Evolutionary conservation across 2,113 vertebrate genomes (phyloP).

Genomic region (Corapipo altera): DNA sequence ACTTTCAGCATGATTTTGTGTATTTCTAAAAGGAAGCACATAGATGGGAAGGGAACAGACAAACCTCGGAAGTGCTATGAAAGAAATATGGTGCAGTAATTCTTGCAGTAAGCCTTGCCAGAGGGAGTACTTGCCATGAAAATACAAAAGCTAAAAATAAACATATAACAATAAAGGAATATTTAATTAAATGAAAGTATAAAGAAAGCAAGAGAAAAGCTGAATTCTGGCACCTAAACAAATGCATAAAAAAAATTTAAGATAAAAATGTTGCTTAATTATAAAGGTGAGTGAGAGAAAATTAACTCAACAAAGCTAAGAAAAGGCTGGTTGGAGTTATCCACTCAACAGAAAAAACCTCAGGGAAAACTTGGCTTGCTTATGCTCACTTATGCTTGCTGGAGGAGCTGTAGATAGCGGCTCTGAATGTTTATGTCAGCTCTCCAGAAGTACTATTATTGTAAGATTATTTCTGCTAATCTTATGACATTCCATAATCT

Average conservation of each 20-base stretch:
- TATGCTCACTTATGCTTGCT: background rate
- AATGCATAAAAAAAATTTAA: background rate
- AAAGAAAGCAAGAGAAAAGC: background rate
- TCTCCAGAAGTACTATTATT: background rate
- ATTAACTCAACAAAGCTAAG: background rate
- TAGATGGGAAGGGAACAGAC: background rate
- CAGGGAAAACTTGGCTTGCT: background rate
- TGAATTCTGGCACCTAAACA: background rate
- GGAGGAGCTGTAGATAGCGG: background rate
- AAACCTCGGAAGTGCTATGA: background rate
- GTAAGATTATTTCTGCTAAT: slow-evolving; percentile 18
- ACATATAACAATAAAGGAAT: background rate
- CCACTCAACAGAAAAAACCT: background rate
- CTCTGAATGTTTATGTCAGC: background rate
- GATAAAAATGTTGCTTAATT: background rate
- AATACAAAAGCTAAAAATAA: background rate
- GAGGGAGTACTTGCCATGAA: background rate
- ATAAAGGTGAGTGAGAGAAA: background rate
- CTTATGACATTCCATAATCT: background rate
- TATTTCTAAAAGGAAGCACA: background rate
- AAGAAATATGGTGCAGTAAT: background rate
- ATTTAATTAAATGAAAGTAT: background rate
- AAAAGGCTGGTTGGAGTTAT: background rate
- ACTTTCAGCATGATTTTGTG: background rate
- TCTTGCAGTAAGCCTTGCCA: background rate